Percentiles rank a stretch among this genome's conserved stretches.
Conservation (phyloP, 1,140 invertebrate genomes). For the Zeugodacus cucurbitae region DNA sequence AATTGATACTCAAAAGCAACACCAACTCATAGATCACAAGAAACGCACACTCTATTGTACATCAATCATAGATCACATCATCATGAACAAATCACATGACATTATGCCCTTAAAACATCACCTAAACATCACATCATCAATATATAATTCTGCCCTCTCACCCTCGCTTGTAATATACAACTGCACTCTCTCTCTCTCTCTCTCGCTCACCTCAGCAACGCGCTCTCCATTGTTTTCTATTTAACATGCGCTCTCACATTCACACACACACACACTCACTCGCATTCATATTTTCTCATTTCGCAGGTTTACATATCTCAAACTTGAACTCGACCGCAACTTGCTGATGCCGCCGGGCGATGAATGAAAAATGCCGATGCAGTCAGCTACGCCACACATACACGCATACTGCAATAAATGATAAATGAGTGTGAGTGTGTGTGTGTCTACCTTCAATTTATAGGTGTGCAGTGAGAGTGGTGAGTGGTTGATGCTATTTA, state of each 20-base stretch:
- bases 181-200: no score
- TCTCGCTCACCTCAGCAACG: no score
- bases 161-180: no score
- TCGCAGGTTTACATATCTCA: conserved; percentile 34
- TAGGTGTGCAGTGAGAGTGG: conserved; percentile 18
- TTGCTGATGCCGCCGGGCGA: background rate
- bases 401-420: background rate
- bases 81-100: no score
- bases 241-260: background rate
- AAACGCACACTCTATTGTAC: no score
- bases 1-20: no score
- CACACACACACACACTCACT: background rate
- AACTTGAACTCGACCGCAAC: conserved; percentile 37
- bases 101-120: background rate
- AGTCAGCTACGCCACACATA: background rate
- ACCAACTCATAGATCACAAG: no score
- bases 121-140: background rate
- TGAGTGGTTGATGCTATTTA: background rate
- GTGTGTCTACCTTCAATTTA: background rate
- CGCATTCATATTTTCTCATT: background rate
- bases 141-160: background rate
- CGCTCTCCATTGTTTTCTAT: no score
- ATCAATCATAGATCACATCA: no score
- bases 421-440: background rate
- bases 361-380: conserved; percentile 36